A percentile compares a stretch with the other conserved stretches of the same genome.
Conservation (phyloP, 2,888 invertebrate genomes). For the Eupithecia subfuscata region DNA sequence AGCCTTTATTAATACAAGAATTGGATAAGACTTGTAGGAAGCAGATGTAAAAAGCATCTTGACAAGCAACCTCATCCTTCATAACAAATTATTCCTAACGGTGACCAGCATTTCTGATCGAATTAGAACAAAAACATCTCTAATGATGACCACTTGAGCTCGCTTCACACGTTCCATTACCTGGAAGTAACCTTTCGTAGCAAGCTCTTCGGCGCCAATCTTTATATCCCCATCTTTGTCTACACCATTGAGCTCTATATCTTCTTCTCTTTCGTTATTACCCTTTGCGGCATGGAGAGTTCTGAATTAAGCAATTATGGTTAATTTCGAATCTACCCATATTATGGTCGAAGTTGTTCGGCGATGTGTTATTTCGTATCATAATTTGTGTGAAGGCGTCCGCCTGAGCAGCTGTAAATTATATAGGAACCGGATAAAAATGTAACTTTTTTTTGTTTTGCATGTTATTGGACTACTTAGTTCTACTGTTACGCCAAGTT, state of each 20-base stretch:
- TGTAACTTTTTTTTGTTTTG: conserved; percentile 40
- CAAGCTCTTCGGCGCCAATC: conserved; percentile 47
- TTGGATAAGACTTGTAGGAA: neutral
- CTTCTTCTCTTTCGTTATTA: conserved; percentile 57
- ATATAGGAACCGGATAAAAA: conserved; percentile 55
- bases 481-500: conserved; percentile 45
- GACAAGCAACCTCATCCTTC: conserved; percentile 35
- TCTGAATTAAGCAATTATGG: conserved; percentile 84
- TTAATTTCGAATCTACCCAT: conserved; percentile 81
- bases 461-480: conserved; percentile 46
- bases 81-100: conserved; percentile 47
- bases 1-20: neutral
- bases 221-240: conserved; percentile 57
- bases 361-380: conserved; percentile 82
- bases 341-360: conserved; percentile 74
- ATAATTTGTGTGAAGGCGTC: conserved; percentile 83
- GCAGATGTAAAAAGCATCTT: conserved; percentile 29
- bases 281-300: conserved; percentile 52
- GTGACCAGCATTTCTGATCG: conserved; percentile 54
- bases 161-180: conserved; percentile 79
- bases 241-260: conserved; percentile 35
- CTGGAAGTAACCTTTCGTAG: conserved; percentile 66
- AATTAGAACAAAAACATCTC: conserved; percentile 64
- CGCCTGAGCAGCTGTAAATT: conserved; percentile 82
- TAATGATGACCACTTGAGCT: conserved; percentile 73